These are phyloP conservation scores for Heliconius hortense DNA, from an alignment of 2,888 invertebrate genomes.

Conservation along the genomic window DNA sequence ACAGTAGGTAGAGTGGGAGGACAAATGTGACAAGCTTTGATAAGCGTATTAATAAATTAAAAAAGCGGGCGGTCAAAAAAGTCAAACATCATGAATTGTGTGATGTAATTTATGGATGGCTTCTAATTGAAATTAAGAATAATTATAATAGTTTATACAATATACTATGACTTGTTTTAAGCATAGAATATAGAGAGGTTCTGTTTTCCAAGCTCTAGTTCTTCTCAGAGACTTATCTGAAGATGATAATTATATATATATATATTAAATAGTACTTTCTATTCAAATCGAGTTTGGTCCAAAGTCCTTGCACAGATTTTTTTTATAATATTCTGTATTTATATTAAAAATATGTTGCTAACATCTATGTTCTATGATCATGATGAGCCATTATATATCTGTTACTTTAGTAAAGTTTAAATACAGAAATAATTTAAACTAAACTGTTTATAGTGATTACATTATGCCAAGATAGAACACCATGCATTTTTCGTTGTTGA, in stretches of 20 bases:
- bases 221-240: neutral
- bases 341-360: neutral
- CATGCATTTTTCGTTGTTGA: neutral
- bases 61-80: too few relatives aligned
- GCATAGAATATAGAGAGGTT: neutral
- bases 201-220: neutral
- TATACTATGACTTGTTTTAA: neutral
- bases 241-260: neutral
- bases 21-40: too few relatives aligned
- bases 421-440: neutral
- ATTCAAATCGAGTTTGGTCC: neutral
- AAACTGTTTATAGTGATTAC: neutral
- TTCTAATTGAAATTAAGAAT: slow-evolving; percentile 19
- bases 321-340: neutral
- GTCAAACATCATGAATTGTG: neutral
- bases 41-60: too few relatives aligned
- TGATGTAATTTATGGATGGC: neutral
- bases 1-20: too few relatives aligned
- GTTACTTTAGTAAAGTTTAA: slow-evolving; percentile 2
- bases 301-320: neutral
- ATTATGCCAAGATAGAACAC: neutral
- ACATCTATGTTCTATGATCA: slow-evolving; percentile 4
- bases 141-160: slow-evolving; percentile 9
- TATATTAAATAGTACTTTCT: too few relatives aligned
- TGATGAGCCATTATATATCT: neutral